A percentile compares a stretch with the other conserved stretches of the same genome.
These are phyloP conservation scores for Heliconius charithonia DNA, from an alignment of 2,888 invertebrate species.

Conservation along the genomic window DNA sequence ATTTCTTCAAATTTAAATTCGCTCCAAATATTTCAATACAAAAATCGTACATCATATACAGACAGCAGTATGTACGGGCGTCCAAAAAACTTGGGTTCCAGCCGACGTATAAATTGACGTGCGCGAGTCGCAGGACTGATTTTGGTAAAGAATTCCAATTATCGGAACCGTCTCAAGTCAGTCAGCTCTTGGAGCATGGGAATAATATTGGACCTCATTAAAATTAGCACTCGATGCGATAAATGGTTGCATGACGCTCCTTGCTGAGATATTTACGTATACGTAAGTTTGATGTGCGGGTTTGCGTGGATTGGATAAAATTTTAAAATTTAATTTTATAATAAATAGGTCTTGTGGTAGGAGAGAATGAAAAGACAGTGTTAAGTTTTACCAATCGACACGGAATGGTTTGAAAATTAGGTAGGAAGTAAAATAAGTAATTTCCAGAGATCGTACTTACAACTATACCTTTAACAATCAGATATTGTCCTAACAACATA, in stretches of 20 bases:
- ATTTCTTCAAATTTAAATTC: slow-evolving; percentile 4
- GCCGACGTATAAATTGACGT: slow-evolving; percentile 25
- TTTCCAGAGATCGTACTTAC: neutral
- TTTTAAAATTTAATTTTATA: neutral
- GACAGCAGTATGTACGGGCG: slow-evolving; percentile 1
- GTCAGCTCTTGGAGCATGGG: slow-evolving; percentile 35
- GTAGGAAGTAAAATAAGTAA: neutral
- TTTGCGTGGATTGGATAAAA: neutral
- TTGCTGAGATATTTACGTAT: slow-evolving; percentile 45
- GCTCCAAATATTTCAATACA: slow-evolving; percentile 10
- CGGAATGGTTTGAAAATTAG: too few relatives aligned
- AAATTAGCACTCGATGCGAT: slow-evolving; percentile 60
- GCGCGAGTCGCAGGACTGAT: slow-evolving; percentile 19
- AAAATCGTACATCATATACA: slow-evolving; percentile 16
- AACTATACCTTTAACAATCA: neutral
- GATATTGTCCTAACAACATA: too few relatives aligned
- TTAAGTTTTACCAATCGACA: too few relatives aligned
- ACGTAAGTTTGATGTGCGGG: slow-evolving; percentile 44
- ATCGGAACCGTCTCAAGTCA: slow-evolving; percentile 26
- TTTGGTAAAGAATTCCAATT: slow-evolving; percentile 46
- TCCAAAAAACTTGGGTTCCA: slow-evolving; percentile 16
- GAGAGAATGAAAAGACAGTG: too few relatives aligned
- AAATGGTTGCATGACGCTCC: slow-evolving; percentile 54
- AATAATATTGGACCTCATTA: slow-evolving; percentile 57
- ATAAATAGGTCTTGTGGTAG: neutral